Conservation (phyloP, 1,140 invertebrate genomes). For the Tetramorium simillimum region DNA sequence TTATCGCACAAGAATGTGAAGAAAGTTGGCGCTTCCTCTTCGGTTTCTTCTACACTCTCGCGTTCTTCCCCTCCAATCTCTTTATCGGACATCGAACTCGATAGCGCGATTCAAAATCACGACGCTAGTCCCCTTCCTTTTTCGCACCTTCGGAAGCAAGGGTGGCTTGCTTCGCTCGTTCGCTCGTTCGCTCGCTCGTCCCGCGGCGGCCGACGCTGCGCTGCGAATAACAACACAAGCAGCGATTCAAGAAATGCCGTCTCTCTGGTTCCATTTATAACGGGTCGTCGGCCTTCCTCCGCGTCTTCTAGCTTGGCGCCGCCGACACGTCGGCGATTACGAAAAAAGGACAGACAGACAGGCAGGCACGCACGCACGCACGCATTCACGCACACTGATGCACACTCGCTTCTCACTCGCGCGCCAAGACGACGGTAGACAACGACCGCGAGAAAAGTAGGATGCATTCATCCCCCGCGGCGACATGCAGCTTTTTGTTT, state of each 20-base stretch:
- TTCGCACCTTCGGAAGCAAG: conserved; percentile 47
- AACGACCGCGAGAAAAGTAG: conserved; percentile 64
- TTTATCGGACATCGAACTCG: conserved; percentile 6
- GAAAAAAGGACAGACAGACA: conserved; percentile 63
- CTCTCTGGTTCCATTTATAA: conserved; percentile 74
- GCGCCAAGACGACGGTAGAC: conserved; percentile 53
- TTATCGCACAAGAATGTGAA: not conserved
- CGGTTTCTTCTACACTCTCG: conserved; percentile 19
- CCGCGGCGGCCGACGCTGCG: conserved; percentile 44
- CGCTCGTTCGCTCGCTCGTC: conserved; percentile 22
- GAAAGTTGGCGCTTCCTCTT: conserved; percentile 27
- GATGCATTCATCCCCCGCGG: conserved; percentile 66
- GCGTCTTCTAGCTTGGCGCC: conserved; percentile 74
- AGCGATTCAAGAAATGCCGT: conserved; percentile 72
- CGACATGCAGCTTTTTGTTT: conserved; percentile 28
- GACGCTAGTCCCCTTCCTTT: not conserved
- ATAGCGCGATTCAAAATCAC: conserved; percentile 32
- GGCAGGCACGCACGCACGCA: conserved; percentile 10
- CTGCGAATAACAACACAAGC: conserved; percentile 74
- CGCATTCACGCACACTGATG: not conserved
- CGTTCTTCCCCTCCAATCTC: conserved; percentile 11
- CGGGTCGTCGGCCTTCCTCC: conserved; percentile 74
- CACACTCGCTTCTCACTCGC: conserved; percentile 24
- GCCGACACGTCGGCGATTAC: conserved; percentile 72
- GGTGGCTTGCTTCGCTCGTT: not conserved